Evolutionary conservation across 2,888 invertebrate genomes (phyloP), one percentile per base, ranked within the genome.

Genomic region (Melinaea menophilus): DNA sequence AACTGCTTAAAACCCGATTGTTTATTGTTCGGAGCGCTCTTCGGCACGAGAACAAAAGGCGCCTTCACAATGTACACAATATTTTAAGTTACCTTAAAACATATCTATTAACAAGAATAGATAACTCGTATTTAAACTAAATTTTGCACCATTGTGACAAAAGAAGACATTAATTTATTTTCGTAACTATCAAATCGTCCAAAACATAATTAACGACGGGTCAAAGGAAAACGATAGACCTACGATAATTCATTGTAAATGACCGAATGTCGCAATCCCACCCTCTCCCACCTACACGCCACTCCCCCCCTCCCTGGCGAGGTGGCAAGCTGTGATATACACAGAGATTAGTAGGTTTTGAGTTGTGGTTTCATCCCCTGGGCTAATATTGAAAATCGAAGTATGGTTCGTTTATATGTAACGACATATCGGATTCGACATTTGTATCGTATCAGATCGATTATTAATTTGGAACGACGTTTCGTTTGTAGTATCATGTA

Each of bases 191-290:
- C 61, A 57, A 67, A 63, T 56, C 48, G 61, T 22, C 22, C 58
- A 35, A 47, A 60, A 46, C 56, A 65, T 65, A 65, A 65, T 67
- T 67, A 65, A 65, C 59, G 65, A 34, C 13, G 61, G 65, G 65
- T 63, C 59, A 63, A 63, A 67, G 67, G 63, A 65, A 63, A 65
- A 65, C 61, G 65, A 62, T 31, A 55, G 13, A 55, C 51, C 63
- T 35, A 58, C 55, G 56, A 63, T 67, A 65, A 67, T 55, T 67
- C 61, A 67, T 59, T 63, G 61, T 55, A 54, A 65, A 65, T 54
- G 55, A 62, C 58, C 59, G 46, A 58, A 58, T 56, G 61, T 55
- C 57, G 31, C 55, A 47, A 41, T 45, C 45, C 47, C 58, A 12
- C 46, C 59, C 59, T 41, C 7, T 5, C 5, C n/a, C 5, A 47